These are phyloP conservation scores for Brachionus asplanchnoidis DNA, from an alignment of 1,140 invertebrate genomes.

Conservation along the genomic window DNA sequence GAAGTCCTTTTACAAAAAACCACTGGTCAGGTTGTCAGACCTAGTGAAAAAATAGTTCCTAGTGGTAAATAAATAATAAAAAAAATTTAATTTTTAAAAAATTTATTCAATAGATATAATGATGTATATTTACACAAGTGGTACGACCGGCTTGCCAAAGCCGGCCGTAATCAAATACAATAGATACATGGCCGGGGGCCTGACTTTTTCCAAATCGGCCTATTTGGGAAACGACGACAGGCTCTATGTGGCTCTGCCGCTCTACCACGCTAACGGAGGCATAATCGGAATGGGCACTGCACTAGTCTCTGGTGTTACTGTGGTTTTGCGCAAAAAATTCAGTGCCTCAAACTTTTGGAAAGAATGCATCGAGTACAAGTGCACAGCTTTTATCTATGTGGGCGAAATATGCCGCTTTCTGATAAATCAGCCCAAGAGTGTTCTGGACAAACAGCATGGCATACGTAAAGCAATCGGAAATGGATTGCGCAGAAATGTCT, in stretches of 20 bases:
- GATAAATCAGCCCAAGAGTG: slow-evolving; percentile 72
- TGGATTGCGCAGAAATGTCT: slow-evolving; percentile 89
- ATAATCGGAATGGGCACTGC: slow-evolving; percentile 52
- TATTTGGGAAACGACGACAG: slow-evolving; percentile 61
- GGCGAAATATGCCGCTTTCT: slow-evolving; percentile 97
- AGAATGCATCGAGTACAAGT: slow-evolving; percentile 91
- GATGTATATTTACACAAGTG: slow-evolving; percentile 82
- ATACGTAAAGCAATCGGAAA: slow-evolving; percentile 88
- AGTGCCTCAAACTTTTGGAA: slow-evolving; percentile 88
- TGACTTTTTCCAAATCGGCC: neutral
- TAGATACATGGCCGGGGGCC: neutral
- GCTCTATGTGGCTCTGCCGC: slow-evolving; percentile 79
- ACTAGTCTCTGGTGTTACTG: slow-evolving; percentile 75
- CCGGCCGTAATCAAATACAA: slow-evolving; percentile 42
- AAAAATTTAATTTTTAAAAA: neutral
- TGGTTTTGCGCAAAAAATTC: slow-evolving; percentile 85
- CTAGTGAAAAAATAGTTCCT: neutral
- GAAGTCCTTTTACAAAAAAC: neutral
- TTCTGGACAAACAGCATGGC: slow-evolving; percentile 74
- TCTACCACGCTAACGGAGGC: slow-evolving; percentile 91
- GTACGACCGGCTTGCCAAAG: slow-evolving; percentile 84
- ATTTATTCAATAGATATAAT: slow-evolving; percentile 42
- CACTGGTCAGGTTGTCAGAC: neutral
- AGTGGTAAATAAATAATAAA: neutral
- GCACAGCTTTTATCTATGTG: slow-evolving; percentile 79